Evolutionary conservation across 1,140 invertebrate genomes (phyloP), one percentile per base, ranked within the genome.

Genomic region (Macrostomum lignano): DNA sequence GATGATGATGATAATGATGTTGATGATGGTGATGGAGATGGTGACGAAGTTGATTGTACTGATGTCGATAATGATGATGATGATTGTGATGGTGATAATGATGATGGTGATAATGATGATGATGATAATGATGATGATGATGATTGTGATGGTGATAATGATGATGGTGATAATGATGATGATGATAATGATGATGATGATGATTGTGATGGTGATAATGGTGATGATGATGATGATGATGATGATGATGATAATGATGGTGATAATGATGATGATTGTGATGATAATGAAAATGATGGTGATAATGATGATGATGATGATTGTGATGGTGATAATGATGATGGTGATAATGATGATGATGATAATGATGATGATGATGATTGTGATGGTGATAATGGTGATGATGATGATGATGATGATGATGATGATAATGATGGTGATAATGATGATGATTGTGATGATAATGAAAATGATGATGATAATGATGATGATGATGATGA

Each of bases 201-300:
- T n/a, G n/a, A n/a, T n/a, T n/a, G n/a, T n/a, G n/a, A n/a, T 17
- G 19, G 5, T 26, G 3, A 10, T 6, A 25, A 1, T 5, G 2
- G 7, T 15, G 30, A 31, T 32, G 31, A 10, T 32, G n/a, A 32
- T 32, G 31, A 32, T 32, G 31, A 32, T 24, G 31, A 19, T 32
- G n/a, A 24, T 24, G 23, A 24, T 24, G 23, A 24, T n/a, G 23
- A 24, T n/a, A n/a, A 24, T n/a, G 23, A 24, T 7, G 28, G 22
- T 11, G 7, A 30, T n/a, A n/a, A 24, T 7, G 31, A 24, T 32
- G 31, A 32, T 32, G n/a, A n/a, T n/a, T n/a, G n/a, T n/a, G n/a
- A n/a, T n/a, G n/a, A n/a, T n/a, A n/a, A n/a, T n/a, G n/a, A n/a
- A n/a, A n/a, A n/a, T n/a, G n/a, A n/a, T n/a, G n/a, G n/a, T n/a